These are phyloP conservation scores for Eurystomus glaucurus DNA, from an alignment of 2,797 vertebrate genomes.

Conservation along the genomic window DNA sequence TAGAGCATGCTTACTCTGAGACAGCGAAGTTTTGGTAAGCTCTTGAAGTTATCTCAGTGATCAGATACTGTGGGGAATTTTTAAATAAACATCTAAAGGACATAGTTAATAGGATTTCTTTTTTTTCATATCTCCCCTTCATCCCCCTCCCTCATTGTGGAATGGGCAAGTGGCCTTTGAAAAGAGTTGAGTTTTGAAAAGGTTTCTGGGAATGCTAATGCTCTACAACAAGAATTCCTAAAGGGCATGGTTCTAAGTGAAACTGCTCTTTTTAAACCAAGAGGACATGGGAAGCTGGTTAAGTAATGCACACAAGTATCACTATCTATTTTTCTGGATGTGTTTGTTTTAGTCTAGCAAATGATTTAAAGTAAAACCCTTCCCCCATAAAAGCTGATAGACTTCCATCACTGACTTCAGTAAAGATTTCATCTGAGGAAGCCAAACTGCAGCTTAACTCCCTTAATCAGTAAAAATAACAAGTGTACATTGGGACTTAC, in stretches of 20 bases:
- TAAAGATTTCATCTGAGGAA: neutral
- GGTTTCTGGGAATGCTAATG: neutral
- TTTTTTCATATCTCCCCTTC: neutral
- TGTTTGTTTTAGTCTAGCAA: neutral
- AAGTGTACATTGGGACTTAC: neutral
- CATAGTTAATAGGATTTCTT: neutral
- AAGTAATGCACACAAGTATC: neutral
- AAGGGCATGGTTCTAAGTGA: neutral
- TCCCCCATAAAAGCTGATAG: neutral
- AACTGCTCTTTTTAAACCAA: neutral
- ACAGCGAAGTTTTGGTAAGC: neutral
- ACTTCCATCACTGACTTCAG: neutral
- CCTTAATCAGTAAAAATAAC: neutral
- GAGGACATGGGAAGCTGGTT: neutral
- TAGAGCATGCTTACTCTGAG: neutral
- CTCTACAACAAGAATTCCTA: neutral
- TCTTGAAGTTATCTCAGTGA: neutral
- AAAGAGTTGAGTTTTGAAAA: neutral
- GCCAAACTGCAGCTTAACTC: neutral
- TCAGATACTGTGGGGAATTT: neutral
- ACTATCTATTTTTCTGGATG: neutral
- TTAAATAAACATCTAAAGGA: neutral
- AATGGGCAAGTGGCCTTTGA: neutral
- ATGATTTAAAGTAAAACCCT: neutral
- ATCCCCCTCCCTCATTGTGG: neutral